These are phyloP conservation scores for Caerostris extrusa DNA, from an alignment of 1,140 invertebrate species.

Conservation along the genomic window DNA sequence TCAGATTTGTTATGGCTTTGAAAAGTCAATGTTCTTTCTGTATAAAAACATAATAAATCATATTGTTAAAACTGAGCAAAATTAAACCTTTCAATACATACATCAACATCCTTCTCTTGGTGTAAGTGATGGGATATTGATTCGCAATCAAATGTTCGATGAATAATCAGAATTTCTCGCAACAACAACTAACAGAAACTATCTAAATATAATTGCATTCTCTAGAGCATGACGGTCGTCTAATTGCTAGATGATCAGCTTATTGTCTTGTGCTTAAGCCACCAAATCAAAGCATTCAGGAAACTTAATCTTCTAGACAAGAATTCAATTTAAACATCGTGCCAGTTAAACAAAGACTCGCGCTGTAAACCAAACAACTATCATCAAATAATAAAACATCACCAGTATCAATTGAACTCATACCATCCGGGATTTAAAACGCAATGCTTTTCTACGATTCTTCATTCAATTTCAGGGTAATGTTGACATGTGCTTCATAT, in stretches of 20 bases:
- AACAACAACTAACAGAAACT: too few species aligned
- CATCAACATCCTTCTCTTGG: too few species aligned
- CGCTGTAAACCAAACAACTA: not conserved
- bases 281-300: not conserved
- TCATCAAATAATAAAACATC: conserved; percentile 3
- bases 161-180: too few species aligned
- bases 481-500: not conserved
- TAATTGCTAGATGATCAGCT: not conserved
- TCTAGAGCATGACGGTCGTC: not conserved
- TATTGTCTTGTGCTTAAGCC: not conserved
- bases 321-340: not conserved
- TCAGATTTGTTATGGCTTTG: too few species aligned
- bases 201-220: not conserved
- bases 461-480: not conserved
- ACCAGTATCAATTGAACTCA: conserved; percentile 6
- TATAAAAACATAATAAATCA: too few species aligned
- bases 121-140: too few species aligned
- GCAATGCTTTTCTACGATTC: not conserved
- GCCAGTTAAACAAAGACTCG: not conserved
- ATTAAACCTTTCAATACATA: too few species aligned
- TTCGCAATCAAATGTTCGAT: too few species aligned
- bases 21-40: too few species aligned
- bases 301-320: conserved; percentile 19
- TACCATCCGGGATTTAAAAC: not conserved
- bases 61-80: too few species aligned